These are phyloP conservation scores for Papilio machaon DNA, from an alignment of 1,140 invertebrate genomes.

Conservation along the genomic window DNA sequence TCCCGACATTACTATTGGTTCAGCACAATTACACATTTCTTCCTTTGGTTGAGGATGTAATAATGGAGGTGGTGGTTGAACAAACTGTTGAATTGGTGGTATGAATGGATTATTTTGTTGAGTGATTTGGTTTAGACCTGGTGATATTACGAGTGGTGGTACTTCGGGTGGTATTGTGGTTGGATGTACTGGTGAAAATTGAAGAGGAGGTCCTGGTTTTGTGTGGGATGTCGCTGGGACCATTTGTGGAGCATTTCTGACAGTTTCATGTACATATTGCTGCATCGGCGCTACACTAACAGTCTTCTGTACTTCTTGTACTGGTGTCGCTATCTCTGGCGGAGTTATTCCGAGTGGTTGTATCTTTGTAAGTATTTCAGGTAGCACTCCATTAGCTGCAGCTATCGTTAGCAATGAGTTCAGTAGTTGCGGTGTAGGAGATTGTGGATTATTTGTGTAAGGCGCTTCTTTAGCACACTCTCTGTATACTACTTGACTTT, in stretches of 20 bases:
- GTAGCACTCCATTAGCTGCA: conserved; percentile 45
- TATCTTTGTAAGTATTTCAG: conserved; percentile 42
- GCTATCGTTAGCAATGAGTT: conserved; percentile 48
- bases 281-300: not conserved
- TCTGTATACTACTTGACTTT: not conserved
- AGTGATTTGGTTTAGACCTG: conserved; percentile 23
- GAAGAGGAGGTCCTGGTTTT: not conserved
- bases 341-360: conserved; percentile 34
- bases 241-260: not conserved
- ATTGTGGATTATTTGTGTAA: conserved; percentile 27
- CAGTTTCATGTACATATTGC: conserved; percentile 17
- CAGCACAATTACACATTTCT: conserved; percentile 23
- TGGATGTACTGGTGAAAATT: not conserved
- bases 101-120: conserved; percentile 28
- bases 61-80: not conserved
- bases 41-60: conserved; percentile 22
- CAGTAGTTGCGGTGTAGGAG: conserved; percentile 42
- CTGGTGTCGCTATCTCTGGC: not conserved
- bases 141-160: conserved; percentile 32
- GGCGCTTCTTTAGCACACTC: conserved; percentile 21
- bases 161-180: conserved; percentile 1
- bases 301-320: conserved; percentile 15
- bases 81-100: conserved; percentile 7
- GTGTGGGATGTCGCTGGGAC: not conserved
- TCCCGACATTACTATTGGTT: not conserved